Evolutionary conservation across 2,113 vertebrate genomes (phyloP), one percentile per base, ranked within the genome.

Genomic region (Sclerurus mexicanus): DNA sequence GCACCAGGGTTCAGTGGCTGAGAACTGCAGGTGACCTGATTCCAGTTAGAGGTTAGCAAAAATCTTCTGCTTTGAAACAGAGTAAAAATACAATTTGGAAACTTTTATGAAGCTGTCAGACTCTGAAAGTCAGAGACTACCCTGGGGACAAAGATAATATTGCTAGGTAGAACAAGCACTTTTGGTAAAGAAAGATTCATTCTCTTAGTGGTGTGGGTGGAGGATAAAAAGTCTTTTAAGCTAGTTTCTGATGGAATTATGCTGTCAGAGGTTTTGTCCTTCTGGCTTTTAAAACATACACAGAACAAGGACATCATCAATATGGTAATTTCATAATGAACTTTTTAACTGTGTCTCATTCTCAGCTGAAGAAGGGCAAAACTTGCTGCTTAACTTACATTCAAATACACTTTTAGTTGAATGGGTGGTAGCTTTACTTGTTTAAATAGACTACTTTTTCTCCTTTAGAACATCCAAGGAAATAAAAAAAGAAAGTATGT

Each of bases 91-190:
- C 22, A 94, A 79, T 93, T 95, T 95, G 74, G 96, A 94, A 95
- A 87, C 33, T 93, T 52, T 91, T 85, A 98, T 98, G 92, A 96
- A 97, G 71, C 78, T 94, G 77, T 97, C 95, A 97, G 92, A 37
- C 87, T 97, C 89, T 94, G 60, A 95, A 96, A 98, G 85, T 95
- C 94, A 97, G 80, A 92, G 69, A 94, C 86, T 83, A 82, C 93
- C 86, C 95, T 86, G n/a, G 93, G 89, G 96, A 97, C 56, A 93
- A 85, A 95, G 56, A 82, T 91, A 96, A 95, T 97, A 96, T 94
- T 96, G 76, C 85, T 39, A 69, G 69, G 82, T 88, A 97, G 87
- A 97, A 94, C 19, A 97, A 89, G 40, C 81, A 64, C 86, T 90
- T 83, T 77, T 42, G 18, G 39, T 67, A 85, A 96, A 97, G 82